Conservation (phyloP, 2,888 invertebrate genomes). For the Acleris cristana region DNA sequence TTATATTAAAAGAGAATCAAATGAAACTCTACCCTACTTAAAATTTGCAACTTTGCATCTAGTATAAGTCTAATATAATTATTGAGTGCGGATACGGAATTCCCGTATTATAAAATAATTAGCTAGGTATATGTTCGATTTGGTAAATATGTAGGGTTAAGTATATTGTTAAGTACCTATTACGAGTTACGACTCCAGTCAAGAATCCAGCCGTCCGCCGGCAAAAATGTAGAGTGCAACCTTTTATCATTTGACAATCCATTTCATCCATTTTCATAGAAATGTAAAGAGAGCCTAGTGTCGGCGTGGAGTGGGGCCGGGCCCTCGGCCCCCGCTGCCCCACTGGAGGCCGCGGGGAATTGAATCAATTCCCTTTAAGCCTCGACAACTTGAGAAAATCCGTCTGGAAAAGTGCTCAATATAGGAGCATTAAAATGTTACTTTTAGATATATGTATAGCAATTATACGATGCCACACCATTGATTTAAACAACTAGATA, state of each 20-base stretch:
- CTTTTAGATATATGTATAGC: neutral
- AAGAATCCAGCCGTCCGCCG: too few species aligned
- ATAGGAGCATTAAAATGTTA: conserved; percentile 42
- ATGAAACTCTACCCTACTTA: too few species aligned
- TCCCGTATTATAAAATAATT: too few species aligned
- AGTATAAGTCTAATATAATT: too few species aligned
- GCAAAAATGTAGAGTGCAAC: neutral
- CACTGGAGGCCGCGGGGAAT: conserved; percentile 57
- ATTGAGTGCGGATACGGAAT: too few species aligned
- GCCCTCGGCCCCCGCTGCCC: conserved; percentile 47
- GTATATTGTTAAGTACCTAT: too few species aligned
- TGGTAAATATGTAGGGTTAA: too few species aligned
- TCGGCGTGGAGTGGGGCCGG: conserved; percentile 40
- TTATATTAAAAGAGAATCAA: too few species aligned
- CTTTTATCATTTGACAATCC: conserved; percentile 2
- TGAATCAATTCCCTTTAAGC: conserved; percentile 76
- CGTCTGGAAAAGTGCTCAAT: conserved; percentile 57
- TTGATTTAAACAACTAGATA: too few species aligned
- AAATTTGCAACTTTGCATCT: too few species aligned
- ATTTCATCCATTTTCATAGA: conserved; percentile 15
- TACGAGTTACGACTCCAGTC: too few species aligned
- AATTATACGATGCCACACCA: neutral
- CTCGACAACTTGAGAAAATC: conserved; percentile 63
- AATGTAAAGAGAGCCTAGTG: conserved; percentile 14
- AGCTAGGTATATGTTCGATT: too few species aligned